These are phyloP conservation scores for Hetaerina titia DNA, from an alignment of 2,888 invertebrate genomes.

Conservation along the genomic window DNA sequence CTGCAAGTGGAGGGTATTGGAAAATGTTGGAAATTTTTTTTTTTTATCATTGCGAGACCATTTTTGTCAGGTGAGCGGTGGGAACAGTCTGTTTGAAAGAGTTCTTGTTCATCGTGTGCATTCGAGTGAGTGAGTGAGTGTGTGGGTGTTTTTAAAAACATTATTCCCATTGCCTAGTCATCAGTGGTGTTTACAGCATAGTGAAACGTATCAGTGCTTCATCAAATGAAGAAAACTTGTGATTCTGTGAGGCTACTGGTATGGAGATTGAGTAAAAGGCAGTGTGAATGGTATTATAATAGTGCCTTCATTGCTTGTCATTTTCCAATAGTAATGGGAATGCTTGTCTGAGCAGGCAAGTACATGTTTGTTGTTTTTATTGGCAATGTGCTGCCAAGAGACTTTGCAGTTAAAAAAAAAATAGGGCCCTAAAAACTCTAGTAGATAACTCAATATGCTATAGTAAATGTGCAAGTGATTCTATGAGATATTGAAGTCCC, in stretches of 20 bases:
- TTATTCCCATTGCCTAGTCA: slow-evolving; percentile 60
- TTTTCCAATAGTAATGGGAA: slow-evolving; percentile 37
- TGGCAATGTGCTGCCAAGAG: slow-evolving; percentile 56
- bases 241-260: slow-evolving; percentile 45
- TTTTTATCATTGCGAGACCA: background rate
- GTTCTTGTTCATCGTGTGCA: slow-evolving; percentile 21
- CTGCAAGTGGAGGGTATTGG: background rate
- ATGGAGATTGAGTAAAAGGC: slow-evolving; percentile 8
- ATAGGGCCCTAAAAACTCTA: slow-evolving; percentile 19
- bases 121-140: background rate
- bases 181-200: slow-evolving; percentile 52
- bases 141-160: slow-evolving; percentile 27
- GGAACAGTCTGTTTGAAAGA: slow-evolving; percentile 40
- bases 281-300: slow-evolving; percentile 62
- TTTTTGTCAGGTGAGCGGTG: background rate
- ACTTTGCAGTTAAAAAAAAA: slow-evolving; percentile 29
- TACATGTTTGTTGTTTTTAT: slow-evolving; percentile 55
- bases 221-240: slow-evolving; percentile 48
- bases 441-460: slow-evolving; percentile 33
- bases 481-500: slow-evolving; percentile 53
- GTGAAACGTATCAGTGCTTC: slow-evolving; percentile 62
- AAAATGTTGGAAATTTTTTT: background rate
- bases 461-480: slow-evolving; percentile 53
- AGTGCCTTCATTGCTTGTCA: slow-evolving; percentile 65
- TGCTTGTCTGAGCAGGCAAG: slow-evolving; percentile 55